Base-by-base conservation (phyloP, 2,797 vertebrate genomes). In the Hydrocynus forskahlii region DNA sequence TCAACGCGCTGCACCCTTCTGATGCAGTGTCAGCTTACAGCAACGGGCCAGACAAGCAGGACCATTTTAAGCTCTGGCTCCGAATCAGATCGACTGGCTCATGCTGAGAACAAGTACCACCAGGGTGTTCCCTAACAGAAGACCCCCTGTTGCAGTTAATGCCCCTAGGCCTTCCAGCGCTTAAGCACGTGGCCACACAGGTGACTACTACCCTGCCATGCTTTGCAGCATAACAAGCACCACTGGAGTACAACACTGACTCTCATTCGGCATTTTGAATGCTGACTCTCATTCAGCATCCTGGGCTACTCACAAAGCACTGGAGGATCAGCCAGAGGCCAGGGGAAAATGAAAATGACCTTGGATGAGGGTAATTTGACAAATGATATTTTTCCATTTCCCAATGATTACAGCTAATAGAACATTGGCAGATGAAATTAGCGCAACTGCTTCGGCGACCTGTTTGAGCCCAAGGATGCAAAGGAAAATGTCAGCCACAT, bases 51-150 rank as follows among this genome's bases (percentile, higher is more conserved):
- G 85, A 83, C 71, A 81, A 85, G 83, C 83, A 84, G 70, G 21
- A 73, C 82, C 83, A 75, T 59, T 83, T 89, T 87, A 81, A 88
- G 82, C 76, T 60, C 66, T 12, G 17, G 73, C 71, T 74, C 54
- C 6, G 55, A 25, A 57, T 48, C 81, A 78, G 67, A 69, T 74
- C 10, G n/a, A 48, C 71, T 59, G 19, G 54, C 13, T n/a, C 63
- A 21, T 55, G 81, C 70, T 67, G 50, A 79, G 76, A 84, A 54
- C 14, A 40, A 82, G 75, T 67, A 76, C 63, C 72, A 67, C 64
- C 19, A 4, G 83, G 88, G 89, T 85, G 83, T 91, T 91, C 88
- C 90, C 89, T 87, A 88, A 87, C 82, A 87, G 87, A 87, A 83
- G 79, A 88, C 81, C 80, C 71, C 79, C 73, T 73, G 29, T 76